Base-by-base conservation (phyloP, 1,140 invertebrate species). In the Oedothorax gibbosus region DNA sequence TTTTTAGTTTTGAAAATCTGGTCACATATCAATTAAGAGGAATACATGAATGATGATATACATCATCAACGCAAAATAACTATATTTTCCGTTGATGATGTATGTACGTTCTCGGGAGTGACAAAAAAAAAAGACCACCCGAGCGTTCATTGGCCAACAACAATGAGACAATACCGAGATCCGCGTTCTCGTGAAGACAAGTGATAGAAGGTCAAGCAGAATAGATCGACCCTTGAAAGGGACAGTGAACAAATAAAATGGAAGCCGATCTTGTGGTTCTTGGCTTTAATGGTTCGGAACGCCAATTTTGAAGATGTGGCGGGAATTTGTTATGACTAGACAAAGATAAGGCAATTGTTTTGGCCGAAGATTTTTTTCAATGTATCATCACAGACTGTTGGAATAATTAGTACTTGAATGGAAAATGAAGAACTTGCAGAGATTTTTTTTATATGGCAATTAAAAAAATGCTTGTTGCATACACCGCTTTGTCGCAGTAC, bases 131-230 rank as follows among this genome's bases (percentile, higher is more conserved):
- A 60, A 60, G 57, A 15, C 64, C 64, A 79, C 11, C 77, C 18
- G 35, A 65, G 77, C 77, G 64, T 66, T 14, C 49, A 71, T 35
- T 50, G 68, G 2, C 35, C 68, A 53, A 35, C 56, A 62, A 79
- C 77, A 79, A 79, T 66, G 64, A 65, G 68, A 79, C 77, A 79
- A 79, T 79, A 65, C 60, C 56, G 77, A 50, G 76, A 77, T 64
- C 75, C 75, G 75, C 57, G 21, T 68, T 57, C 21, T 21, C n/a
- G 35, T 2, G 35, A 35, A 1, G 35, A 35, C n/a, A n/a, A 35
- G 20, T 21, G 64, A 49, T 20, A 35, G 35, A 57, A 75, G 77
- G 77, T 79, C 77, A 79, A 79, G 77, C 49, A 15, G 77, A 79
- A 79, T 66, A 15, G 15, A 79, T n/a, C 51, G 50, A 68, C 15